Evolutionary conservation across 2,888 invertebrate species (phyloP), one percentile per base, ranked within the genome.

Genomic region (Ophion ellenae): DNA sequence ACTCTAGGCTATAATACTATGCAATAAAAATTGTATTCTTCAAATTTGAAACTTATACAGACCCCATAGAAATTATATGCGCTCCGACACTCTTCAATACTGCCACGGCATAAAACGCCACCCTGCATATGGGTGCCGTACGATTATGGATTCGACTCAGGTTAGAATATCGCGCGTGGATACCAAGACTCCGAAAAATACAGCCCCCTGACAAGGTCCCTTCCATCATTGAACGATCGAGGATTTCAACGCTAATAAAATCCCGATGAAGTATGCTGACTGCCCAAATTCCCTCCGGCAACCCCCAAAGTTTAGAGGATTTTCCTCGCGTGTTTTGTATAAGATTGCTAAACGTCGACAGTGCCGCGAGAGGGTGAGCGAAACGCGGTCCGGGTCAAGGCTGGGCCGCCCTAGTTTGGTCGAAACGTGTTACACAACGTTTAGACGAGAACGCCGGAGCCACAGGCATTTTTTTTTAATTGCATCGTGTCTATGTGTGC

Each of bases 271-370:
- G 53, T 59, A 69, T 47, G 11, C 63, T 32, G 17, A 28, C 47
- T 66, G 75, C 36, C 47, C 61, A 14, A 47, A 47, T 67, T 59
- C 32, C 32, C 24, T 10, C 61, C 67, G 61, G 11, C 36, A 24
- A 69, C 11, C 28, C 61, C 69, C 63, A 6, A 53, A 57, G 76
- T 32, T 53, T 57, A 73, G 63, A 66, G 84, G 70, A 81, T 84
- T 69, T 77, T 74, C 73, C 85, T 85, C 66, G 85, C 85, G 85
- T 85, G 85, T 70, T 82, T 75, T 73, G 64, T 61, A n/a, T n/a
- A 11, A 1, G 57, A 53, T 57, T 36, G 57, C 36, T n/a, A 71
- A 59, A 57, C 71, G 20, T 57, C 32, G 32, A 53, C 71, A 32
- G 32, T 32, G 9, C 24, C 7, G 40, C 61, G 63, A 74, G 24